Evolutionary conservation across 2,888 invertebrate species (phyloP), one percentile per base, ranked within the genome.

Genomic region (Troglohyphantes excavatus): DNA sequence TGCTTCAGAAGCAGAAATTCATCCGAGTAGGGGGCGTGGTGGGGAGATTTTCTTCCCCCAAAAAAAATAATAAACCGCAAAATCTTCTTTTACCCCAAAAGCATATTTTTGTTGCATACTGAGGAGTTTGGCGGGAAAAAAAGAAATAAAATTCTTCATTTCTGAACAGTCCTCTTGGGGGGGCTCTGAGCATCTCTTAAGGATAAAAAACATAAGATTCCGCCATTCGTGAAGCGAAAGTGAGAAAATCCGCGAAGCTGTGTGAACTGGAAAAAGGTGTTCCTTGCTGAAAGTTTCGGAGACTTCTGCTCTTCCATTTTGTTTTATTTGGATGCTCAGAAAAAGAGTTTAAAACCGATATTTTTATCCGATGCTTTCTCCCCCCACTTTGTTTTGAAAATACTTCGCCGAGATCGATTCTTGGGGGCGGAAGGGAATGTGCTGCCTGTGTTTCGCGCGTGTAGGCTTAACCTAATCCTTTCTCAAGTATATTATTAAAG

Each of bases 41-140:
- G 26, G 65, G 13, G 17, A 17, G 65, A 26, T 26, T 65, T 65
- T 11, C 21, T 27, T 65, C 27, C n/a, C n/a, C n/a, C n/a, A n/a
- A n/a, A n/a, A n/a, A 17, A 13, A n/a, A 26, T 13, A 65, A 26
- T 65, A 65, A 65, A 29, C 29, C 65, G 17, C 65, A 0, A 27
- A 9, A 65, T 65, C 29, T 29, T 26, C 26, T 65, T n/a, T 53
- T 13, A n/a, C n/a, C 53, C 53, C 53, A n/a, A n/a, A 53, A 53
- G 53, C 53, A 53, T 53, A 53, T 53, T 53, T 53, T 53, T 53
- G 53, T 53, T 53, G 53, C 53, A 53, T 53, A 53, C 53, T n/a
- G 17, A n/a, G 17, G 17, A 53, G 17, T 53, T 39, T 53, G n/a
- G n/a, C n/a, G 53, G n/a, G n/a, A n/a, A n/a, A n/a, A n/a, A 53